phyloP scores from a whole-genome alignment of 2,797 vertebrate genomes.

The Botia kubotai region DNA sequence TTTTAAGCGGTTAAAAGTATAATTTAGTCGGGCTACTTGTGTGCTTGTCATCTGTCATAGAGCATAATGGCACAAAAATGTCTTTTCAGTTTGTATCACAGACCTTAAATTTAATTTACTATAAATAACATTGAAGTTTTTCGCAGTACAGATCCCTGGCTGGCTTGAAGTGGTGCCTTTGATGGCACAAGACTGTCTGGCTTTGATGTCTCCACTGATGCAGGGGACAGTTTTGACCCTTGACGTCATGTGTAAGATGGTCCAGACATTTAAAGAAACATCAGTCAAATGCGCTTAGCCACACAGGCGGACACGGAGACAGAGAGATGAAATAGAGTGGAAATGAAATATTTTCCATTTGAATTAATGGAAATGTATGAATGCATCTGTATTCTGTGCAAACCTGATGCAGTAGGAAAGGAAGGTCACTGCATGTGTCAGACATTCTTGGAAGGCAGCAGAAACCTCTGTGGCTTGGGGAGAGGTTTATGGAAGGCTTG shows the following conservation, averaged over 20 bases:
- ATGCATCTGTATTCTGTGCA: slow-evolving; percentile 46
- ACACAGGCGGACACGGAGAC: slow-evolving; percentile 36
- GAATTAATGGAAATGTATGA: slow-evolving; percentile 42
- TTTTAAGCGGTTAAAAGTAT: slow-evolving; percentile 35
- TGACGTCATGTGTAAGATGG: slow-evolving; percentile 41
- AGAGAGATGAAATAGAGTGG: slow-evolving; percentile 45
- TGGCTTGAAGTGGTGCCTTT: slow-evolving; percentile 38
- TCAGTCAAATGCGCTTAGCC: slow-evolving; percentile 35
- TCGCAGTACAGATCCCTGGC: slow-evolving; percentile 29
- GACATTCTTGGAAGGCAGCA: slow-evolving; percentile 48
- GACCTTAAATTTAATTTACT: slow-evolving; percentile 31
- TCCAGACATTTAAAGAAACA: slow-evolving; percentile 36
- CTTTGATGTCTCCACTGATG: slow-evolving; percentile 34
- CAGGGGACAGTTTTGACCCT: slow-evolving; percentile 33
- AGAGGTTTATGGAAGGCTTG: slow-evolving; percentile 57
- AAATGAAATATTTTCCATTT: slow-evolving; percentile 47
- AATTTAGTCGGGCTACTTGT: slow-evolving; percentile 32
- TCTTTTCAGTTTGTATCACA: slow-evolving; percentile 33
- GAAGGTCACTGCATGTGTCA: slow-evolving; percentile 47
- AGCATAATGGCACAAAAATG: slow-evolving; percentile 24
- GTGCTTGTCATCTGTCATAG: slow-evolving; percentile 34
- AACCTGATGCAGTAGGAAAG: slow-evolving; percentile 42
- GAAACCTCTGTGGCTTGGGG: slow-evolving; percentile 50
- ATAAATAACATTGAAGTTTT: slow-evolving; percentile 45
- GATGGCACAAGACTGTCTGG: slow-evolving; percentile 27